Conservation (phyloP, 2,113 vertebrate species). For the Rhabdomys dilectus region DNA sequence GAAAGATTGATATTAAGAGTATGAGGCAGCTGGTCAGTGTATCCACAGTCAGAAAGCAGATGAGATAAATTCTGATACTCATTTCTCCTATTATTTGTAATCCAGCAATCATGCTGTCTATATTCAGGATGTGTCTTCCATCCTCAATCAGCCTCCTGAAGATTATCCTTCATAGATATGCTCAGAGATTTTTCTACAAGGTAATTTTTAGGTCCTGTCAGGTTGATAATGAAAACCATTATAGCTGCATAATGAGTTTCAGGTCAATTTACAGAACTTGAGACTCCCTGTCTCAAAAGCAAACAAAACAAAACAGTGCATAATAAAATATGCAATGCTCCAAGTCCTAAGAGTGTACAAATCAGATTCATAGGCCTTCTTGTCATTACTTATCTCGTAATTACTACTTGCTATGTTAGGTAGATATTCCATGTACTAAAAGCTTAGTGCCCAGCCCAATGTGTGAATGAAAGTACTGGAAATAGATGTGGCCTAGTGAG, state of each 20-base stretch:
- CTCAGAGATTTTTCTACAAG: background rate
- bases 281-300: background rate
- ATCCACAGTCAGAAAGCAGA: background rate
- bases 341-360: background rate
- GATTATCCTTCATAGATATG: background rate
- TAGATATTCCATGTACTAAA: background rate
- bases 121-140: background rate
- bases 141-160: background rate
- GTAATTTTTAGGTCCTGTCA: background rate
- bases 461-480: background rate
- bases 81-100: background rate
- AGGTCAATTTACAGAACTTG: background rate
- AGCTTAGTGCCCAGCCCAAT: too few species aligned
- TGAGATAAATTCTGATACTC: background rate
- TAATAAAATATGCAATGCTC: background rate
- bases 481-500: too few species aligned
- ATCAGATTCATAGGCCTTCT: background rate
- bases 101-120: too few species aligned
- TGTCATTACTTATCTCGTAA: background rate
- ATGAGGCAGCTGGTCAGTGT: background rate
- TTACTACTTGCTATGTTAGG: background rate
- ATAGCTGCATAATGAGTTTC: background rate
- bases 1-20: too few species aligned
- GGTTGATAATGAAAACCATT: background rate
- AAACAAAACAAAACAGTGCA: too few species aligned